Conservation (phyloP, 2,888 invertebrate genomes). For the Drosophila macrothrix region DNA sequence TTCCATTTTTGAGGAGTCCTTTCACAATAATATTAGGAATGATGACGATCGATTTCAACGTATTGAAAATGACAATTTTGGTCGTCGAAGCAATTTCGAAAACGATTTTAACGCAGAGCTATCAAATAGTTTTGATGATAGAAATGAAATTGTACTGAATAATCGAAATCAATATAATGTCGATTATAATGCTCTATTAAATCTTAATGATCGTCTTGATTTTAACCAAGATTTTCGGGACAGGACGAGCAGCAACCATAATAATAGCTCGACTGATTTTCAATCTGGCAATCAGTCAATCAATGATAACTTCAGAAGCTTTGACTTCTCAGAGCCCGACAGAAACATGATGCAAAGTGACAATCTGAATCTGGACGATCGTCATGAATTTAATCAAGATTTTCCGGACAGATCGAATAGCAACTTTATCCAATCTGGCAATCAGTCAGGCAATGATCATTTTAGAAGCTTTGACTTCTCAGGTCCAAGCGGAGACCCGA, state of each 20-base stretch:
- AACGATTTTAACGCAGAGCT: background rate
- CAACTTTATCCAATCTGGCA: background rate
- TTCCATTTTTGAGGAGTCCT: slow-evolving; percentile 1
- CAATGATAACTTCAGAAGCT: background rate
- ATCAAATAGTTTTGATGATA: background rate
- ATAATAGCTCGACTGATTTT: background rate
- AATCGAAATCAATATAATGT: slow-evolving; percentile 8
- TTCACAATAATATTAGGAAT: background rate
- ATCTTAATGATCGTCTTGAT: slow-evolving; percentile 1
- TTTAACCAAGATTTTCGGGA: slow-evolving; percentile 12
- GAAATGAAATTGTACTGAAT: background rate
- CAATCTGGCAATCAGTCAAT: background rate
- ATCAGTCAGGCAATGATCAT: background rate
- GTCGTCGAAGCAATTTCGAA: background rate
- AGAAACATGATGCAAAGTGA: background rate
- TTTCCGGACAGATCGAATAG: background rate
- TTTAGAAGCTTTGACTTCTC: background rate
- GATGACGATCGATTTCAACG: background rate
- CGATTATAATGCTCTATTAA: slow-evolving; percentile 17
- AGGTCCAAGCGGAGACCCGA: background rate
- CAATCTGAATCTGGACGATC: slow-evolving; percentile 1
- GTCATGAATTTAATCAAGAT: slow-evolving; percentile 7
- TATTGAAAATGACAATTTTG: background rate
- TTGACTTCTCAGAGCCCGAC: background rate
- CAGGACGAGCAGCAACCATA: background rate